Evolutionary conservation across 2,888 invertebrate genomes (phyloP).

Genomic region (Panzeria rudis): DNA sequence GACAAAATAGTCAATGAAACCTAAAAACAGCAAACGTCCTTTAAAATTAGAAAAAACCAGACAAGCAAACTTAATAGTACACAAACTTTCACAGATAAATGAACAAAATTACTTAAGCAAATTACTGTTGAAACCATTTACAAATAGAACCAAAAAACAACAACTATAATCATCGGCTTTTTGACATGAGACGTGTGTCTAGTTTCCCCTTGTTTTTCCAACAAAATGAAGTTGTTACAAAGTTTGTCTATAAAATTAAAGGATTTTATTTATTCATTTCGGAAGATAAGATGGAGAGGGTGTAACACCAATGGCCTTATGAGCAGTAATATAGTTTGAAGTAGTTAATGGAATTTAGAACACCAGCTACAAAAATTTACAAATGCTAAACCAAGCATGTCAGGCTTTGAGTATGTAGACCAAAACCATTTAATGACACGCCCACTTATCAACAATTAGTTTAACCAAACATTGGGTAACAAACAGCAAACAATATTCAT

Average conservation of each 20-base stretch:
- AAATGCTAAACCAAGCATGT: conserved; percentile 54
- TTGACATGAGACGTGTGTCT: conserved; percentile 60
- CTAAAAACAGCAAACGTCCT: conserved; percentile 17
- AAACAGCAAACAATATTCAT: conserved; percentile 42
- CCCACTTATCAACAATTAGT: conserved; percentile 75
- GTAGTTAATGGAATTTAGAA: conserved; percentile 68
- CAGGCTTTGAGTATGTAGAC: conserved; percentile 18
- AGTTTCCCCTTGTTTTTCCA: conserved; percentile 1
- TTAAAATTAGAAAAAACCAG: conserved; percentile 3
- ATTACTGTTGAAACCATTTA: conserved; percentile 32
- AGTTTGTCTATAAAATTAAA: conserved; percentile 60
- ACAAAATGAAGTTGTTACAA: conserved; percentile 55
- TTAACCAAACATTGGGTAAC: conserved; percentile 42
- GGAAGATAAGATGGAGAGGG: not conserved
- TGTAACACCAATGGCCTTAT: conserved; percentile 44
- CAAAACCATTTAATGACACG: conserved; percentile 72
- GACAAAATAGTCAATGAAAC: conserved; percentile 16
- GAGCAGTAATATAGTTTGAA: conserved; percentile 47
- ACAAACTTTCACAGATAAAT: conserved; percentile 34
- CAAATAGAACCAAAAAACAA: conserved; percentile 23
- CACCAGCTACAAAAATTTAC: conserved; percentile 44
- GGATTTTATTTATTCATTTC: conserved; percentile 23
- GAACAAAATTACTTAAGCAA: conserved; percentile 36
- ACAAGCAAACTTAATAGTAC: not conserved
- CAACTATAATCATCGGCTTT: conserved; percentile 67